These are phyloP conservation scores for Ceratosolen solmsi DNA, from an alignment of 1,140 invertebrate genomes.

Conservation along the genomic window DNA sequence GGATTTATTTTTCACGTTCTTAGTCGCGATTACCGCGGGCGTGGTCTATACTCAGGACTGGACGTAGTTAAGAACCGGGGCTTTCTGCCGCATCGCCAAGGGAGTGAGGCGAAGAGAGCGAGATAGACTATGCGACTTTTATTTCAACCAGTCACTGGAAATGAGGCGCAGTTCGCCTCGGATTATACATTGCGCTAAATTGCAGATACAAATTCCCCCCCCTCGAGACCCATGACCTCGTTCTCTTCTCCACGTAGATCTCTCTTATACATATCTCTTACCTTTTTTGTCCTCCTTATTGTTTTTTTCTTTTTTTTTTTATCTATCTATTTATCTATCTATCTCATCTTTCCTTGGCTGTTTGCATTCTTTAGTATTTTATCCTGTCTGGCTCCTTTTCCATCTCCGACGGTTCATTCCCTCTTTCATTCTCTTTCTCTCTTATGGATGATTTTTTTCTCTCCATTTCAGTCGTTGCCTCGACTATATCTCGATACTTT, in stretches of 20 bases:
- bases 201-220: slow-evolving; percentile 46
- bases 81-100: slow-evolving; percentile 11
- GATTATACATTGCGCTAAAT: slow-evolving; percentile 51
- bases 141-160: slow-evolving; percentile 47
- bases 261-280: not conserved
- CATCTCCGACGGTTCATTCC: not conserved
- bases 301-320: too few relatives aligned
- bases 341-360: not conserved
- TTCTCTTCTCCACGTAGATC: slow-evolving; percentile 3
- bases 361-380: not conserved
- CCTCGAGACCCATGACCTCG: slow-evolving; percentile 37
- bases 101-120: not conserved
- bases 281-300: too few relatives aligned
- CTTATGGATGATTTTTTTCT: not conserved
- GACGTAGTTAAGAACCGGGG: slow-evolving; percentile 45
- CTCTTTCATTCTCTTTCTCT: not conserved
- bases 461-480: not conserved
- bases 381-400: not conserved
- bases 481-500: slow-evolving; percentile 22
- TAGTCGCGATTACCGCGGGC: too few relatives aligned
- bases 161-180: slow-evolving; percentile 39
- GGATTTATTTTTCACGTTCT: too few relatives aligned
- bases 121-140: slow-evolving; percentile 37
- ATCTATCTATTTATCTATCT: slow-evolving; percentile 40
- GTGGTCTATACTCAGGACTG: not conserved